A percentile compares a stretch with the other conserved stretches of the same genome.
Conservation (phyloP, 2,113 vertebrate species). For the Oenanthe oenanthe region DNA sequence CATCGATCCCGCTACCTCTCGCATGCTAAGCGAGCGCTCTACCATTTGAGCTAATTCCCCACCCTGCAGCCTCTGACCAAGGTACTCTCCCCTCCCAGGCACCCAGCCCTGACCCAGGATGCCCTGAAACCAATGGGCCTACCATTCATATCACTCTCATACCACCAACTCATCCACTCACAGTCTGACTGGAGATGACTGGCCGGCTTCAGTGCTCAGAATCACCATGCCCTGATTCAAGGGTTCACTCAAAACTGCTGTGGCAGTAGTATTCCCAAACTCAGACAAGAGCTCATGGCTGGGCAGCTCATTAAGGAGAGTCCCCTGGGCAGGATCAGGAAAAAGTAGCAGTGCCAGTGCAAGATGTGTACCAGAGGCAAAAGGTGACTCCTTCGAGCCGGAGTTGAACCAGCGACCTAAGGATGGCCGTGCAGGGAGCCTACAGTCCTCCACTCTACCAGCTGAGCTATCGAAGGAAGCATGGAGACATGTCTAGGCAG, state of each 20-base stretch:
- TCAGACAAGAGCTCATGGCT: not conserved
- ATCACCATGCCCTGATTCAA: not conserved
- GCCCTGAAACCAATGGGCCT: fast-evolving
- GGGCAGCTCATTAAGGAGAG: not conserved
- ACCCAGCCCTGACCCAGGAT: too few species aligned
- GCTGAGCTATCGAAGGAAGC: constrained; percentile 88
- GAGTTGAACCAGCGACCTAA: constrained; percentile 57
- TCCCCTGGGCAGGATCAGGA: fast-evolving
- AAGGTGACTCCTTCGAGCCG: not conserved
- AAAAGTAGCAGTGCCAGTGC: too few species aligned
- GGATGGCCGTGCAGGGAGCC: not conserved
- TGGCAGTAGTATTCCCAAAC: fast-evolving
- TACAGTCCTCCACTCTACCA: constrained; percentile 91
- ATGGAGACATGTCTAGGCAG: too few species aligned
- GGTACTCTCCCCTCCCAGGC: not conserved
- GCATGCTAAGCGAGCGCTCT: not conserved
- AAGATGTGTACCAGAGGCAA: too few species aligned
- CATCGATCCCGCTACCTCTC: not conserved
- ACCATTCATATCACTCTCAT: fast-evolving
- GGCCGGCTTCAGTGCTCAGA: fast-evolving
- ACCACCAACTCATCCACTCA: not conserved
- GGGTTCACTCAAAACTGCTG: not conserved
- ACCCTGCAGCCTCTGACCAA: not conserved
- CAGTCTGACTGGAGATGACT: not conserved
- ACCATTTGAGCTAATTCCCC: not conserved